Percentiles rank a stretch among this genome's conserved stretches.
Conservation (phyloP, 92 coral and sea anemone genomes). For the Actinernus sp. region DNA sequence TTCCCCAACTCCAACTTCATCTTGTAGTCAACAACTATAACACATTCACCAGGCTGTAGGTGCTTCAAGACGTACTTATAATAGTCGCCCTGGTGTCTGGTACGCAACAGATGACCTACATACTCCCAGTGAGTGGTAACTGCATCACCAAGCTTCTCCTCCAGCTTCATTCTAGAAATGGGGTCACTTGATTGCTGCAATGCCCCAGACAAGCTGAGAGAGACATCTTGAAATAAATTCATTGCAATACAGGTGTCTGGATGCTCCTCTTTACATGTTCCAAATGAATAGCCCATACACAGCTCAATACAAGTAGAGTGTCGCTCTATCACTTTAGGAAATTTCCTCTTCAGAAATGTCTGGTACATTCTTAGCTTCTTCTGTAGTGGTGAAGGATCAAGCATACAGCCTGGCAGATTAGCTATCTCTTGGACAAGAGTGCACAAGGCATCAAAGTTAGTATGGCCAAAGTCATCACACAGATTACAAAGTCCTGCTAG, state of each 20-base stretch:
- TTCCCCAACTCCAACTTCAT: conserved; percentile 42
- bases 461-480: conserved; percentile 41
- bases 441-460: conserved; percentile 47
- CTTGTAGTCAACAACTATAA: conserved; percentile 44
- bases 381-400: neutral
- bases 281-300: conserved; percentile 39
- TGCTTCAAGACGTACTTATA: conserved; percentile 32
- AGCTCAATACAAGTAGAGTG: conserved; percentile 51
- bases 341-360: conserved; percentile 42
- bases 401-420: neutral
- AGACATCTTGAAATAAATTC: conserved; percentile 22
- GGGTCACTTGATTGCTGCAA: conserved; percentile 8
- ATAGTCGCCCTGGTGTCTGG: conserved; percentile 41
- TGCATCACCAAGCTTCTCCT: conserved; percentile 23
- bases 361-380: conserved; percentile 22
- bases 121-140: conserved; percentile 35
- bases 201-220: conserved; percentile 3
- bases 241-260: conserved; percentile 15
- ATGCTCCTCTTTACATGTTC: conserved; percentile 42
- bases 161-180: conserved; percentile 13
- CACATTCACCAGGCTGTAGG: conserved; percentile 37
- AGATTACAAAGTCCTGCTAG: conserved; percentile 60
- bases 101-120: conserved; percentile 22
- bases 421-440: conserved; percentile 21
- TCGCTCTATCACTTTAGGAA: conserved; percentile 18